Percentiles rank a stretch among this genome's conserved stretches.
Evolutionary conservation across 2,113 vertebrate genomes (phyloP).

Genomic region (Gymnocephalus cernua): DNA sequence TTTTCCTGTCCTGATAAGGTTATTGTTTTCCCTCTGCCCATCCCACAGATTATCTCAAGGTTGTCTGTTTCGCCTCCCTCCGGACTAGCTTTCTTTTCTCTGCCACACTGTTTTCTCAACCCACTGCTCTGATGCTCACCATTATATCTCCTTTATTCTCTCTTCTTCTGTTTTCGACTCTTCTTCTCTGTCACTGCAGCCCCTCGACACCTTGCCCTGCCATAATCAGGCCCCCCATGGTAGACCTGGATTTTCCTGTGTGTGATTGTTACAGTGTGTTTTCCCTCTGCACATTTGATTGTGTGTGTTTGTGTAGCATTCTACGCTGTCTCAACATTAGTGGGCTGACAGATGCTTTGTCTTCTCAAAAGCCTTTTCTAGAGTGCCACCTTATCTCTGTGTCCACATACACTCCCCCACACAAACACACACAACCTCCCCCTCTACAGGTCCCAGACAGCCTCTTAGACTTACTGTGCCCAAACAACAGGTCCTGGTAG

Average conservation of each 20-base stretch:
- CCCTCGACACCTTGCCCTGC: constrained; percentile 46
- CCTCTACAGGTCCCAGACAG: constrained; percentile 48
- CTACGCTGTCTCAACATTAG: constrained; percentile 52
- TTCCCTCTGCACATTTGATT: constrained; percentile 39
- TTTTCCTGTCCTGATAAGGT: constrained; percentile 66
- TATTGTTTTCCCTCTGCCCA: constrained; percentile 55
- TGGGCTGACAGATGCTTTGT: constrained; percentile 50
- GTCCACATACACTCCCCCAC: constrained; percentile 53
- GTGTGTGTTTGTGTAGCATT: constrained; percentile 43
- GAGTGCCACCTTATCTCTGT: constrained; percentile 72
- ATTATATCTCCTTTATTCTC: constrained; percentile 58
- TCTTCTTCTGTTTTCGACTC: constrained; percentile 38
- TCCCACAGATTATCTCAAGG: constrained; percentile 74
- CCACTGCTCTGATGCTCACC: constrained; percentile 52
- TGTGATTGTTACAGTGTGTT: constrained; percentile 13
- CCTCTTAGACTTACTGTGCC: constrained; percentile 47
- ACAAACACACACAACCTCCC: constrained; percentile 17
- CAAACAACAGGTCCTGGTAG: constrained; percentile 53
- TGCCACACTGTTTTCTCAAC: constrained; percentile 52
- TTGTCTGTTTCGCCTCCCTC: constrained; percentile 69
- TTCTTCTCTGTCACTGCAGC: constrained; percentile 29
- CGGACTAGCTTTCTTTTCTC: constrained; percentile 57
- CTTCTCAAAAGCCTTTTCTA: constrained; percentile 63
- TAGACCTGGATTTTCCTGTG: constrained; percentile 30
- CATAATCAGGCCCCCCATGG: constrained; percentile 52